These are phyloP conservation scores for Montipora sp. DNA, from an alignment of 64 coral and sea anemone species.

Conservation along the genomic window DNA sequence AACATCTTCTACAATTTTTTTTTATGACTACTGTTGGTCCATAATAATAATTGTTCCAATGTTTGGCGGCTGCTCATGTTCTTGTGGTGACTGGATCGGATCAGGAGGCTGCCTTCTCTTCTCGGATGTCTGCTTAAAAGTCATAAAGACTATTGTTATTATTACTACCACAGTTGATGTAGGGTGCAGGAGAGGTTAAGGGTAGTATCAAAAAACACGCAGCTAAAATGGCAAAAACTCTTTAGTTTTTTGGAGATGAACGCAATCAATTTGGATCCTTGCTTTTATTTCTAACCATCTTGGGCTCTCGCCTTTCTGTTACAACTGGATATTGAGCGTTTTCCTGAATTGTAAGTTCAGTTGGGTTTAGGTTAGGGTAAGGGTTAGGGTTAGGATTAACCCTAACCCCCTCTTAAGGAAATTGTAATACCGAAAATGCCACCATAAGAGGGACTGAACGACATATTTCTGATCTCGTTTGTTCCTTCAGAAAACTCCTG, in stretches of 20 bases:
- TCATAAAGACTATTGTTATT: slow-evolving; percentile 40
- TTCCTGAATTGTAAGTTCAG: too few relatives aligned
- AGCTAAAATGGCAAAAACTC: too few relatives aligned
- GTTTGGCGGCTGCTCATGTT: neutral
- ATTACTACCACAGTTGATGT: neutral
- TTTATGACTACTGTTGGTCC: neutral
- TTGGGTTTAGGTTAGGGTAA: too few relatives aligned
- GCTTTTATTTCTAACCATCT: too few relatives aligned
- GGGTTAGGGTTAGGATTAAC: too few relatives aligned
- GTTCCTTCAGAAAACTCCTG: neutral
- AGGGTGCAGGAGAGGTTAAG: neutral
- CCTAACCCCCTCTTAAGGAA: too few relatives aligned
- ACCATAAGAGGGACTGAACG: too few relatives aligned
- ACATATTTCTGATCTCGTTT: neutral
- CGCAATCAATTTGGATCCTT: too few relatives aligned
- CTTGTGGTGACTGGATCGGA: neutral
- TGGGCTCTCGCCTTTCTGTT: too few relatives aligned
- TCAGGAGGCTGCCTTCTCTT: slow-evolving; percentile 39
- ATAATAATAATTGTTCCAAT: neutral
- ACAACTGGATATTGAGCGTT: too few relatives aligned
- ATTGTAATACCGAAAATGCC: too few relatives aligned
- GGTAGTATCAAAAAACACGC: neutral
- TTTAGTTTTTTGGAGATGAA: too few relatives aligned
- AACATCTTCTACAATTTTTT: slow-evolving; percentile 24
- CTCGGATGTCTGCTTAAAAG: slow-evolving; percentile 45